phyloP scores from a whole-genome alignment of 2,797 vertebrate species.

The Gorsachius magnificus region DNA sequence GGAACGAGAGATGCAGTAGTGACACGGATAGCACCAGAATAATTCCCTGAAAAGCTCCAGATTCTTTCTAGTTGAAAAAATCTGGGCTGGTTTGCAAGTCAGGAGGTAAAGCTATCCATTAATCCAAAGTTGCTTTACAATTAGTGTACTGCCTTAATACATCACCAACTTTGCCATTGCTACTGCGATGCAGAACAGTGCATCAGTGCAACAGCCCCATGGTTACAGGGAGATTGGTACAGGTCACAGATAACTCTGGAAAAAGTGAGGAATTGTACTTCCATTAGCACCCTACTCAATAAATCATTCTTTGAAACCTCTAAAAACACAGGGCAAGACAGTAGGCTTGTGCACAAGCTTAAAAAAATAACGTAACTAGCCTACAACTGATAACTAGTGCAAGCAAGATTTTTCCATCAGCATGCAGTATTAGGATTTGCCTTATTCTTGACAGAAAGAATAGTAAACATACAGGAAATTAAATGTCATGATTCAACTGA shows the following conservation, averaged over 20 bases:
- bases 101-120: background rate
- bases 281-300: background rate
- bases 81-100: background rate
- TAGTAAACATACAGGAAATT: background rate
- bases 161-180: background rate
- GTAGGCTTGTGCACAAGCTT: background rate
- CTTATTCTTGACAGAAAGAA: background rate
- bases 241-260: background rate
- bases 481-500: background rate
- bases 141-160: background rate
- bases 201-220: background rate
- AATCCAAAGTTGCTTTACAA: background rate
- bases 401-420: background rate
- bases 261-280: background rate
- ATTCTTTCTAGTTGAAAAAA: background rate
- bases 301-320: background rate
- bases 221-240: background rate
- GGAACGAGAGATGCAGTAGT: background rate
- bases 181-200: background rate
- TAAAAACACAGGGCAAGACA: background rate
- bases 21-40: background rate
- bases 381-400: background rate
- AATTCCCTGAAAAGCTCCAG: background rate
- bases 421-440: background rate
- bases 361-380: accelerated